Conservation (phyloP, 2,113 vertebrate species). For the Carettochelys insculpta region DNA sequence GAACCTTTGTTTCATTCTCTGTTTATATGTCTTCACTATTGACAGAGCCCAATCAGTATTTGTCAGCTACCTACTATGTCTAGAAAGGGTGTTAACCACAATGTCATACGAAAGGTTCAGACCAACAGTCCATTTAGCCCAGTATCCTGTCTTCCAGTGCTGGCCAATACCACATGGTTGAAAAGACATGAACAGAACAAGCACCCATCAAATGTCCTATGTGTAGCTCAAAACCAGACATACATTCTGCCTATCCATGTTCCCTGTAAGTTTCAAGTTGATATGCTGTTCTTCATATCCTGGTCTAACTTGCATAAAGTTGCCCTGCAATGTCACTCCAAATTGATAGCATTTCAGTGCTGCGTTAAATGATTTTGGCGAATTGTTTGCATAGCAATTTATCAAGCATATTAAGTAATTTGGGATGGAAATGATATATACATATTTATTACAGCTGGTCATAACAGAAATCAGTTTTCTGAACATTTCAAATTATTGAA, state of each 20-base stretch:
- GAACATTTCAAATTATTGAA: not conserved
- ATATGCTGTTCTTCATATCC: not conserved
- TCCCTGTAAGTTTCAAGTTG: not conserved
- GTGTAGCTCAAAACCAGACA: not conserved
- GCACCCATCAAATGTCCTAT: not conserved
- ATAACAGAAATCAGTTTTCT: not conserved
- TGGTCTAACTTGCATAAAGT: accelerated
- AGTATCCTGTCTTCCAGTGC: not conserved
- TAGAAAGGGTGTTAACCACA: not conserved
- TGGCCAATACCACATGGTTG: not conserved
- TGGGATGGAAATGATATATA: not conserved
- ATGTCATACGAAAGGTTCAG: not conserved
- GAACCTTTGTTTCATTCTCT: not conserved
- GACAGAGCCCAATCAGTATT: not conserved
- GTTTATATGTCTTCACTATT: not conserved
- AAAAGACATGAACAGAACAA: not conserved
- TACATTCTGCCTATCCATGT: not conserved
- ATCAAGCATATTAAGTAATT: not conserved
- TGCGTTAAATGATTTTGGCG: not conserved
- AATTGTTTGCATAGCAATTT: not conserved
- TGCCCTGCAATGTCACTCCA: not conserved
- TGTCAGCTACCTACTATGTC: not conserved
- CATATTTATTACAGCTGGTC: not conserved
- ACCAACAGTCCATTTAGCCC: not conserved
- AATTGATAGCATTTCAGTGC: not conserved